phyloP scores from a whole-genome alignment of 92 coral and sea anemone species.

The Palythoa grandis region DNA sequence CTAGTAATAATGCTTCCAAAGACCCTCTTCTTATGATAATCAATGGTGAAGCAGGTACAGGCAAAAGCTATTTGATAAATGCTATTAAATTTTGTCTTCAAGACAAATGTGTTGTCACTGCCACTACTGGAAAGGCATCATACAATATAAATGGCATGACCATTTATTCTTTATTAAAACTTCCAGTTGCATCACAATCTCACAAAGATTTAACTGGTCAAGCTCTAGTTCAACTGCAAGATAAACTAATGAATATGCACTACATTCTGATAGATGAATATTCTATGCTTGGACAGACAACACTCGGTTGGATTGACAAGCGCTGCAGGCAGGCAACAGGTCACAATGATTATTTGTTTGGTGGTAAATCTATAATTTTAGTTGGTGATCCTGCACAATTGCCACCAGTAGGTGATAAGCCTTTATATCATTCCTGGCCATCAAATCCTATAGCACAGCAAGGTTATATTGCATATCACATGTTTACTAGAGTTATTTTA shows the following conservation, averaged over 20 bases:
- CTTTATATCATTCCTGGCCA: neutral
- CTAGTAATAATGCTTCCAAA: neutral
- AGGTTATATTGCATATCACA: neutral
- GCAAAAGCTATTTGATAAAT: neutral
- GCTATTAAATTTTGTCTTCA: too few relatives aligned
- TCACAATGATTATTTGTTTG: neutral
- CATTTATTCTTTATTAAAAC: too few relatives aligned
- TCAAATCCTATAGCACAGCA: neutral
- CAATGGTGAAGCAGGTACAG: neutral
- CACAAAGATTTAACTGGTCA: too few relatives aligned
- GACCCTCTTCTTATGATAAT: neutral
- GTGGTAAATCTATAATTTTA: neutral
- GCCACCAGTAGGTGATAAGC: conserved; percentile 31
- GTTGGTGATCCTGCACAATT: conserved; percentile 3
- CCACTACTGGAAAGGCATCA: neutral
- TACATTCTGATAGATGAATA: too few relatives aligned
- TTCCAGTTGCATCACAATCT: too few relatives aligned
- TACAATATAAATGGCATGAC: neutral
- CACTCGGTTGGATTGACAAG: neutral
- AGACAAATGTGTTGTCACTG: neutral
- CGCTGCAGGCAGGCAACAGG: conserved; percentile 26
- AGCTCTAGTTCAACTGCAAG: too few relatives aligned
- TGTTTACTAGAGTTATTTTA: neutral
- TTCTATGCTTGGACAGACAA: neutral
- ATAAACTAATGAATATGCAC: too few relatives aligned